Evolutionary conservation across 2,888 invertebrate genomes (phyloP), one percentile per base, ranked within the genome.

Genomic region (Drosophila mettleri): DNA sequence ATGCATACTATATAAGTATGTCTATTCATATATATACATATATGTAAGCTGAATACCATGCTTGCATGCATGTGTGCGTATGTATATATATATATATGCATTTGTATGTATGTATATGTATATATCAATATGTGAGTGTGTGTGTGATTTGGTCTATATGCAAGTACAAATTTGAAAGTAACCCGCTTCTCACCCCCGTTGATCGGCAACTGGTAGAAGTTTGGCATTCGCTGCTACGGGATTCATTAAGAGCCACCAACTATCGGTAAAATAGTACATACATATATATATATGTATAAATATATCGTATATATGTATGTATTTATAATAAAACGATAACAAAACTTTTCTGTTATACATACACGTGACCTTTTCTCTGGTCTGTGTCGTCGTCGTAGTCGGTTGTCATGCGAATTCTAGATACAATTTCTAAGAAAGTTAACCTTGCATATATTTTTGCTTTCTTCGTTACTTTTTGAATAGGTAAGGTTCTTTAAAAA

Each of bases 131-230:
- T n/a, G n/a, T n/a, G n/a, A n/a, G 24, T 79, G 34, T 62, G 60
- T 72, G 73, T 82, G 61, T 67, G 73, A 81, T 88, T 88, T 88
- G 88, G 88, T 88, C 83, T 88, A 86, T 86, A 83, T 83, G 88
- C 86, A 83, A 83, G 83, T 83, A 83, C 71, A 80, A 88, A 78
- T 83, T 83, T 86, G 85, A 88, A 85, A 85, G 89, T 85, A 88
- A 85, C 79, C 87, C 89, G 81, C 88, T 86, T 80, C 81, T 74
- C 87, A 86, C 87, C 85, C 88, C 89, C 88, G 76, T 80, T 80
- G 84, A 85, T 85, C 85, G 60, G 67, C 79, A 80, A 78, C 84
- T 80, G 59, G 70, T 69, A 67, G 67, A 70, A 73, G 66, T 67
- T 70, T 29, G 45, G 16, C 48, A 65, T 66, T 73, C 69, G 45